These are phyloP conservation scores for Lithodes maja DNA, from an alignment of 2,888 invertebrate genomes.

Conservation along the genomic window DNA sequence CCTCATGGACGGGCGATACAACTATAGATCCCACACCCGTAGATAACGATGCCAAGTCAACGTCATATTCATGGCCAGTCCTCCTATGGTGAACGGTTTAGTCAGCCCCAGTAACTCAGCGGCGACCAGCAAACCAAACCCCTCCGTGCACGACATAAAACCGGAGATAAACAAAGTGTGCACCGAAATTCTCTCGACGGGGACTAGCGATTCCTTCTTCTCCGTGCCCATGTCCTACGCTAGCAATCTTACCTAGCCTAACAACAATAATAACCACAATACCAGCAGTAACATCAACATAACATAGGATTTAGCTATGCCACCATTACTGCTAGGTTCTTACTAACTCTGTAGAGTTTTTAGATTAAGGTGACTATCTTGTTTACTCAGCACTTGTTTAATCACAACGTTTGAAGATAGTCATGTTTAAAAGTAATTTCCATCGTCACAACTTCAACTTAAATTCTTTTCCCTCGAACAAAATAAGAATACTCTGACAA, in stretches of 20 bases:
- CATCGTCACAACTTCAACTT: too few relatives aligned
- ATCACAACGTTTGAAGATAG: too few relatives aligned
- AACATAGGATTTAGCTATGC: slow-evolving; percentile 43
- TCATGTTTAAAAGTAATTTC: too few relatives aligned
- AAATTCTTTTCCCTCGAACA: too few relatives aligned
- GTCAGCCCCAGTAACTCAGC: too few relatives aligned
- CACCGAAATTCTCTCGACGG: slow-evolving; percentile 35
- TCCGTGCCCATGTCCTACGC: slow-evolving; percentile 44
- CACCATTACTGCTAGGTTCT: slow-evolving; percentile 37
- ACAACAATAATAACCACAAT: slow-evolving; percentile 28
- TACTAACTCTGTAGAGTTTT: slow-evolving; percentile 1
- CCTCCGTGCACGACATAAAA: not conserved
- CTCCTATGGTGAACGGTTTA: too few relatives aligned
- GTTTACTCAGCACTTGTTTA: not conserved
- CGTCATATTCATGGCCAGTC: too few relatives aligned
- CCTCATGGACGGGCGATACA: too few relatives aligned
- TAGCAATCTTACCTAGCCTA: slow-evolving; percentile 26
- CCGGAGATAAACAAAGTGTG: slow-evolving; percentile 41
- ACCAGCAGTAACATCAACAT: slow-evolving; percentile 22
- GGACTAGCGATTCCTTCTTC: slow-evolving; percentile 46
- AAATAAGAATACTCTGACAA: too few relatives aligned
- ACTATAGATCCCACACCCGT: too few relatives aligned
- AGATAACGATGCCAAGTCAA: too few relatives aligned
- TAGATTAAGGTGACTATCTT: not conserved
- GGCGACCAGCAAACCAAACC: too few relatives aligned